Percentiles rank a stretch among this genome's conserved stretches.
Conservation (phyloP, 2,797 vertebrate genomes). For the Tympanoctomys barrerae region DNA sequence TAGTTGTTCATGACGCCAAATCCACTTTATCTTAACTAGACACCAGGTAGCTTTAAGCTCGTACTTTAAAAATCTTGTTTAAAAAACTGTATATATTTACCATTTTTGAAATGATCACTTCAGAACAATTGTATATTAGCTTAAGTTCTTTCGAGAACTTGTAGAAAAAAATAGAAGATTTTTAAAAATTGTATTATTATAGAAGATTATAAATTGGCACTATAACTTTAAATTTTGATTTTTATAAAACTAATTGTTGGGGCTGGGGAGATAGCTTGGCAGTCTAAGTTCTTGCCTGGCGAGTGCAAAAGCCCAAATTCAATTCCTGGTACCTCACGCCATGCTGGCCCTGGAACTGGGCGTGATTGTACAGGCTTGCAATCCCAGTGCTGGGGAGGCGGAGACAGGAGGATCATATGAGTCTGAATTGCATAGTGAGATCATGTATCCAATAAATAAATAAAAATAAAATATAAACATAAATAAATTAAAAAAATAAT, state of each 20-base stretch:
- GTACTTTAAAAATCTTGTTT: background rate
- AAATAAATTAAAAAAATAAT: background rate
- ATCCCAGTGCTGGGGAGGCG: no score
- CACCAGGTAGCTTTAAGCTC: conserved; percentile 26
- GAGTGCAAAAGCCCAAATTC: no score
- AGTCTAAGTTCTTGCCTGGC: no score
- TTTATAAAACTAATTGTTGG: background rate
- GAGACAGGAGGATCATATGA: no score
- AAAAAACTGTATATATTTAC: background rate
- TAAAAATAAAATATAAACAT: no score
- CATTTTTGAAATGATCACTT: conserved; percentile 17
- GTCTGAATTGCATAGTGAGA: no score
- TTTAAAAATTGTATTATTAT: background rate
- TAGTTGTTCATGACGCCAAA: background rate
- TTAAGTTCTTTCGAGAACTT: conserved; percentile 1
- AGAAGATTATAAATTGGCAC: background rate
- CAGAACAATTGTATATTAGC: background rate
- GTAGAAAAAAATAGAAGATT: background rate
- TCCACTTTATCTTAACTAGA: conserved; percentile 43
- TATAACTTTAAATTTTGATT: background rate
- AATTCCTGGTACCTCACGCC: no score
- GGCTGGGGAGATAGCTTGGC: background rate
- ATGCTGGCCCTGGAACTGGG: no score
- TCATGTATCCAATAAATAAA: no score
- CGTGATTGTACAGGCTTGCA: no score